Evolutionary conservation across 2,113 vertebrate species (phyloP), one percentile per base, ranked within the genome.

Genomic region (Arenaria interpres): DNA sequence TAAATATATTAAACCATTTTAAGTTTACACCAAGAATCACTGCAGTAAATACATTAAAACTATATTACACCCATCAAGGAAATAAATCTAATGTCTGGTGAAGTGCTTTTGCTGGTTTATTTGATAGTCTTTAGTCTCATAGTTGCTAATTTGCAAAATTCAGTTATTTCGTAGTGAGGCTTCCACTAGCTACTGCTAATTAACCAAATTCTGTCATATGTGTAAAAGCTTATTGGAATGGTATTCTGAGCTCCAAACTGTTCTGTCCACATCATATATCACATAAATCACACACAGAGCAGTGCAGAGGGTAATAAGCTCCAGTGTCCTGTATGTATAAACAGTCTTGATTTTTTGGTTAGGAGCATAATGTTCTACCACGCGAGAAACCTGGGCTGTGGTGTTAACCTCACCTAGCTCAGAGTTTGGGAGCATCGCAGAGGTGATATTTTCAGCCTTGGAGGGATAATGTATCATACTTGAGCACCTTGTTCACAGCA

Each of bases 401-500:
- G 74, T 90, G 91, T 90, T 95, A 97, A 91, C 94, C 84, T 96
- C 89, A 89, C 95, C 89, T 76, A 75, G 41, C 90, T 94, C 35
- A 57, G 91, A 95, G 78, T 89, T 96, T 73, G 80, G 91, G 78
- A 95, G 85, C 88, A 93, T 80, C 2, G 0, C 67, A 69, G 90
- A 93, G 93, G 95, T 95, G 96, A 76, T 96, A 69, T 88, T 95
- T 96, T 90, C 63, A 95, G 96, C 96, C 96, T 94, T 37, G 50
- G 32, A 88, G 96, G 93, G 88, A 93, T 93, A 95, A 96, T 95
- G 96, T 88, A 95, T 97, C 96, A 96, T 96, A 73, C 88, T 77
- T 88, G 93, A 96, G 96, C 94, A 96, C 95, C 95, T 97, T 97
- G 96, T 95, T 96, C 96, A 97, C 96, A 95, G 93, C 85, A 93